These are phyloP conservation scores for Trimorus sp. DNA, from an alignment of 2,888 invertebrate species.

Conservation along the genomic window DNA sequence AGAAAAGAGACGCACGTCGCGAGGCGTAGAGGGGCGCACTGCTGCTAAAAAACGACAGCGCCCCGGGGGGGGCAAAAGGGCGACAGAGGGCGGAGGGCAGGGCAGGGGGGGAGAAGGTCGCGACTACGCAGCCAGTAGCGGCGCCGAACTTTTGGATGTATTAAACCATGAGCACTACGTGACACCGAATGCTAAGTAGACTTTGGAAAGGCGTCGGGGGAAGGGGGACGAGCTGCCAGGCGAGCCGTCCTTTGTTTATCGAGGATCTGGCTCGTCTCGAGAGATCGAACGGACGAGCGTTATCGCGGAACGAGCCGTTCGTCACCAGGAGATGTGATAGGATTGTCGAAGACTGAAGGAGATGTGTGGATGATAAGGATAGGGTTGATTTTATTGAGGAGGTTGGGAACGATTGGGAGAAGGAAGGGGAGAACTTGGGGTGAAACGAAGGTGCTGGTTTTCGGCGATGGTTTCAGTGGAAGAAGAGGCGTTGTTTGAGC, in stretches of 20 bases:
- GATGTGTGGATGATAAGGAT: slow-evolving; percentile 40
- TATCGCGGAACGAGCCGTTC: slow-evolving; percentile 35
- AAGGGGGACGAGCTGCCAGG: slow-evolving; percentile 39
- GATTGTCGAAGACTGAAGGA: slow-evolving; percentile 28
- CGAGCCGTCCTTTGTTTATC: slow-evolving; percentile 48
- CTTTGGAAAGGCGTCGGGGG: slow-evolving; percentile 75
- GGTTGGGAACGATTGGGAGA: too few relatives aligned
- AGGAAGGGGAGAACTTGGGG: too few relatives aligned
- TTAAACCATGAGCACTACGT: slow-evolving; percentile 80
- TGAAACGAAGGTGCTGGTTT: too few relatives aligned
- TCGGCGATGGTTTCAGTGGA: too few relatives aligned
- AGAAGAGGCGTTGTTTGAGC: too few relatives aligned
- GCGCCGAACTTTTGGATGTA: slow-evolving; percentile 79
- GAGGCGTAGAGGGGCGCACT: too few relatives aligned
- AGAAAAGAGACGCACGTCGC: too few relatives aligned
- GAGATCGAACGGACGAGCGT: slow-evolving; percentile 21
- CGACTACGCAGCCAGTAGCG: slow-evolving; percentile 35
- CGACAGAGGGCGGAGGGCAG: too few relatives aligned
- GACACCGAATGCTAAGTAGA: slow-evolving; percentile 81
- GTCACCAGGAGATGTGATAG: slow-evolving; percentile 35
- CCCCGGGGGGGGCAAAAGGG: too few relatives aligned
- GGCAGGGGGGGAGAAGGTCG: slow-evolving; percentile 45
- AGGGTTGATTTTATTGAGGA: slow-evolving; percentile 38
- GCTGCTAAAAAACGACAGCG: too few relatives aligned
- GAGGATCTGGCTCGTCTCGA: slow-evolving; percentile 45